phyloP scores from a whole-genome alignment of 2,797 vertebrate genomes.

The Clarias laeviceps region DNA sequence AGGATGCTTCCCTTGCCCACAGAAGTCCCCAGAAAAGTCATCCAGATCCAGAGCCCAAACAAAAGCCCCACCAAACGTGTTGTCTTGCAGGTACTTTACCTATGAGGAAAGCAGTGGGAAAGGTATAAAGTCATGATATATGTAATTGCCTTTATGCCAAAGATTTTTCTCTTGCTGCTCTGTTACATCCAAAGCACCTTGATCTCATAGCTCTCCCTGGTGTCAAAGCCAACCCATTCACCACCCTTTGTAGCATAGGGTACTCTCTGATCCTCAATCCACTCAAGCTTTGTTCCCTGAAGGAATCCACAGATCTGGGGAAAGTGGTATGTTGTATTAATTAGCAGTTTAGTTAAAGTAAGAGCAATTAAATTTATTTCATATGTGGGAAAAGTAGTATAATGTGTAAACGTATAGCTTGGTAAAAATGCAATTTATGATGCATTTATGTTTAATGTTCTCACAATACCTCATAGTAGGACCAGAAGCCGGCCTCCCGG shows the following conservation, averaged over 20 bases:
- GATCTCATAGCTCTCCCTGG: conserved; percentile 74
- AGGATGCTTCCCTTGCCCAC: conserved; percentile 68
- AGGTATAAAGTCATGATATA: neutral
- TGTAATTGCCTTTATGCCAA: neutral
- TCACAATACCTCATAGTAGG: conserved; percentile 77
- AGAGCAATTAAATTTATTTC: conserved; percentile 30
- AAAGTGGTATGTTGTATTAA: neutral
- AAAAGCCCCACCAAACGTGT: conserved; percentile 73
- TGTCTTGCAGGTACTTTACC: conserved; percentile 69
- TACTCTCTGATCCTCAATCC: conserved; percentile 80
- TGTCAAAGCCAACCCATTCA: conserved; percentile 88
- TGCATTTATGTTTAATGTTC: neutral
- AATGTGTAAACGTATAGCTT: neutral
- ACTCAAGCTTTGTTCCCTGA: conserved; percentile 66
- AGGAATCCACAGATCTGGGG: conserved; percentile 79
- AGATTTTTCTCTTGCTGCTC: neutral
- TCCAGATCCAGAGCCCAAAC: conserved; percentile 77
- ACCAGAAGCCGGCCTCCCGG: conserved; percentile 75
- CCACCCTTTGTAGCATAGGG: conserved; percentile 79
- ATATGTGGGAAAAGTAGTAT: conserved; percentile 71
- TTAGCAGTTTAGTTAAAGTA: neutral
- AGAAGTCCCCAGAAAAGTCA: conserved; percentile 74
- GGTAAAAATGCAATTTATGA: neutral
- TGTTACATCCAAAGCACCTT: conserved; percentile 72
- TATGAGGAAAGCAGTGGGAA: conserved; percentile 27